phyloP scores from a whole-genome alignment of 1,140 invertebrate genomes.

The Coenobita brevimanus region DNA sequence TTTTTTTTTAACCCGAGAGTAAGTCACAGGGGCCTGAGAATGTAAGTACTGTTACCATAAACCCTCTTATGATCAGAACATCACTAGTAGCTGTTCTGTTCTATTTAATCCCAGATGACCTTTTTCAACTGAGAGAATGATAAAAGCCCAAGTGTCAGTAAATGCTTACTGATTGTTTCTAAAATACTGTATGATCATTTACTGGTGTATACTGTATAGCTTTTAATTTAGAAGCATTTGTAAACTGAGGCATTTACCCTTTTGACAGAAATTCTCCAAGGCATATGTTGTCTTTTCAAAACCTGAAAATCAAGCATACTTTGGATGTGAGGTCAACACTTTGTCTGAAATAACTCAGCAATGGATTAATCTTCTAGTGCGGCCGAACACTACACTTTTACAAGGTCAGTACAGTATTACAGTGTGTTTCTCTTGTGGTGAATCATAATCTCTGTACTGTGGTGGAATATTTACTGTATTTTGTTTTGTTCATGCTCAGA shows the following conservation, averaged over 20 bases:
- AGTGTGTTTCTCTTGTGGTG: not conserved
- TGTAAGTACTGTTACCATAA: no score
- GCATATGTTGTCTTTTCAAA: constrained; percentile 57
- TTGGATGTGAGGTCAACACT: constrained; percentile 66
- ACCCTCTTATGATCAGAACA: no score
- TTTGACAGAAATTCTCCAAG: constrained; percentile 19
- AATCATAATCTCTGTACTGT: no score
- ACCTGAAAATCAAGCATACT: constrained; percentile 64
- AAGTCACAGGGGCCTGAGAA: no score
- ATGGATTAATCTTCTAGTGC: constrained; percentile 55
- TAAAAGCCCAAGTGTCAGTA: no score
- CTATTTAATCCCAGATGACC: no score
- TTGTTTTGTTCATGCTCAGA: no score
- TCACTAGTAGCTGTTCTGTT: no score
- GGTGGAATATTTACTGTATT: no score
- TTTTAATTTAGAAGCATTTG: not conserved
- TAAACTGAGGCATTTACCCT: not conserved
- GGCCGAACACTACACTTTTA: constrained; percentile 60
- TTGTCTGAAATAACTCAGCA: constrained; percentile 63
- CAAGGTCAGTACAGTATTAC: constrained; percentile 42
- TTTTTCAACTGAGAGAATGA: no score
- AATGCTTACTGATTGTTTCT: no score
- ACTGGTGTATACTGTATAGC: not conserved
- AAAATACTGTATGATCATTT: not conserved
- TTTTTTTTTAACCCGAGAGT: no score